These are phyloP conservation scores for Belonocnema kinseyi DNA, from an alignment of 1,140 invertebrate genomes.

Conservation along the genomic window DNA sequence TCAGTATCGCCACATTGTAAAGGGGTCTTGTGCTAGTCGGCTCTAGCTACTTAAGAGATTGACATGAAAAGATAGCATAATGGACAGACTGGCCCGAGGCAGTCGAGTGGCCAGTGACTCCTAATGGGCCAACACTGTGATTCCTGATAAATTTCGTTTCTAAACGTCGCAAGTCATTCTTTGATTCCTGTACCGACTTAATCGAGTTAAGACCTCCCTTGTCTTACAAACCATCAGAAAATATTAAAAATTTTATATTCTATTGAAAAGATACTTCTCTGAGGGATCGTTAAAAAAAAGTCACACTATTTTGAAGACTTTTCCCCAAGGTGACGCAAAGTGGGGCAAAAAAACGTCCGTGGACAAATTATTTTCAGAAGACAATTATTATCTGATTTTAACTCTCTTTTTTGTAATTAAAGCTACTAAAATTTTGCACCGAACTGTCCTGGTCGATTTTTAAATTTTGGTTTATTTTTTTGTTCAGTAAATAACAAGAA, in stretches of 20 bases:
- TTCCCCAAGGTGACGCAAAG: no score
- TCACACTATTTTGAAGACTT: no score
- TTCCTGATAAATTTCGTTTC: conserved; percentile 53
- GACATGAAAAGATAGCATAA: conserved; percentile 69
- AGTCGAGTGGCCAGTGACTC: conserved; percentile 49
- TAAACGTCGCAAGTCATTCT: conserved; percentile 54
- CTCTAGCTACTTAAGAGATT: conserved; percentile 69
- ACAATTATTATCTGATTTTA: no score
- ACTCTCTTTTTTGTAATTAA: no score
- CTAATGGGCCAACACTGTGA: conserved; percentile 60
- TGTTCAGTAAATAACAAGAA: no score
- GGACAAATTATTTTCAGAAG: no score
- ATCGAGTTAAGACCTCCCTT: conserved; percentile 54
- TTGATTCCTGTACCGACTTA: conserved; percentile 57
- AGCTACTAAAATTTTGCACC: no score
- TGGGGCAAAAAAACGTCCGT: no score
- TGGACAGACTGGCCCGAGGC: conserved; percentile 54
- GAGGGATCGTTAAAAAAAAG: no score
- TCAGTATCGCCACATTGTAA: conserved; percentile 60
- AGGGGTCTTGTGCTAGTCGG: conserved; percentile 52
- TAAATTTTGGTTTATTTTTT: no score
- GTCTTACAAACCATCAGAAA: conserved; percentile 12
- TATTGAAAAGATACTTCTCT: no score
- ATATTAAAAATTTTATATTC: background rate
- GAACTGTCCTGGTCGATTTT: no score